Conservation (phyloP, 2,113 vertebrate genomes). For the Bubo scandiacus region DNA sequence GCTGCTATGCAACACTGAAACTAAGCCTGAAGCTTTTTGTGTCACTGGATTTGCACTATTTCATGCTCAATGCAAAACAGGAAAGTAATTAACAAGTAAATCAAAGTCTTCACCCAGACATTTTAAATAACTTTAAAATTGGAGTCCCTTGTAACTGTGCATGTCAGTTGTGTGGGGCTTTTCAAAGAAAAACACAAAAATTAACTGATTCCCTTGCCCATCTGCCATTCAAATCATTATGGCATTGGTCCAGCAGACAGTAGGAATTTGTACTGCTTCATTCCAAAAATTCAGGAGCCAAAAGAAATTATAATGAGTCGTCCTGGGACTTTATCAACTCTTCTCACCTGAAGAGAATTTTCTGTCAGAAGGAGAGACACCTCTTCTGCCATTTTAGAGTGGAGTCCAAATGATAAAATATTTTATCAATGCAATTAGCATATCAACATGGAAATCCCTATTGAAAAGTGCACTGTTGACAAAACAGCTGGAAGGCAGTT, state of each 20-base stretch:
- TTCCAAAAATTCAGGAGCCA: constrained; percentile 1
- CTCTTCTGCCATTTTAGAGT: background rate
- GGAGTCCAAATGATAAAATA: background rate
- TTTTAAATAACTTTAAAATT: background rate
- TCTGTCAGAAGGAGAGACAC: background rate
- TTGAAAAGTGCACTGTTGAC: background rate
- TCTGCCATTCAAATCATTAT: background rate
- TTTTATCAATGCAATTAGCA: background rate
- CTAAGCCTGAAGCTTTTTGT: background rate
- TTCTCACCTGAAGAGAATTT: background rate
- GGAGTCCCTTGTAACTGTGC: background rate
- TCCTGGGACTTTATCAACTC: background rate
- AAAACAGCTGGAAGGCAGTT: background rate
- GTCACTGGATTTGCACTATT: background rate
- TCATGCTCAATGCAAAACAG: background rate
- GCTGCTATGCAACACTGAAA: background rate
- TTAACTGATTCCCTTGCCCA: background rate
- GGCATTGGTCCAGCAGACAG: background rate
- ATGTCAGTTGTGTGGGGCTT: background rate
- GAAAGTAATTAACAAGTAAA: constrained; percentile 10
- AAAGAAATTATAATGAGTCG: background rate
- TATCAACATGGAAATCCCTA: background rate
- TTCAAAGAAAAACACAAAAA: constrained; percentile 3
- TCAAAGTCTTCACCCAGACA: background rate
- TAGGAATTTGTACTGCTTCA: background rate